Conservation (phyloP, 2,113 vertebrate species). For the Notechis scutatus region DNA sequence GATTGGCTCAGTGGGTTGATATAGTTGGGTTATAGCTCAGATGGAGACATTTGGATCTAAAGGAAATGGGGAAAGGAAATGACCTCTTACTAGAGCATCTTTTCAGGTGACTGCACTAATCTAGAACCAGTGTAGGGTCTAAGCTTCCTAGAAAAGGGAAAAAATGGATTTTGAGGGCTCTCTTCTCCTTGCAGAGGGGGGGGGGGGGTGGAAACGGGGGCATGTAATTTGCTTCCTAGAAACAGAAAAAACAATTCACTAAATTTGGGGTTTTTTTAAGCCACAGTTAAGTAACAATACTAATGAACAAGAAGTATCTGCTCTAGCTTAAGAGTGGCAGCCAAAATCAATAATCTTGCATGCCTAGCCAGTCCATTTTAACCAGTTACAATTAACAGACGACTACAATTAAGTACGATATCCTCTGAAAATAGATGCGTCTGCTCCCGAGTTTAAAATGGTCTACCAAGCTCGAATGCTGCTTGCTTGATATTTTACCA, state of each 20-base stretch:
- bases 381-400: background rate
- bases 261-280: background rate
- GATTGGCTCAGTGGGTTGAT: background rate
- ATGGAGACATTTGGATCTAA: background rate
- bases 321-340: background rate
- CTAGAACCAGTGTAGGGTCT: background rate
- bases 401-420: background rate
- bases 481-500: background rate
- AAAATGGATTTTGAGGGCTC: background rate
- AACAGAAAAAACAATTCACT: background rate
- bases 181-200: background rate
- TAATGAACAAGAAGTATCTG: background rate
- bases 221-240: background rate
- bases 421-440: background rate
- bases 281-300: background rate
- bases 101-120: background rate
- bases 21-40: background rate
- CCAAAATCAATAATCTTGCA: background rate
- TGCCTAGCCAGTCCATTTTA: background rate
- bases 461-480: background rate
- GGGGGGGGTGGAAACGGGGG: background rate
- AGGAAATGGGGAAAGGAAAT: background rate
- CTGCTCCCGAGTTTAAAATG: background rate
- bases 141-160: background rate
- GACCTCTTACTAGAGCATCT: background rate